These are phyloP conservation scores for Hirundichthys speculiger DNA, from an alignment of 2,113 vertebrate species.

Conservation along the genomic window DNA sequence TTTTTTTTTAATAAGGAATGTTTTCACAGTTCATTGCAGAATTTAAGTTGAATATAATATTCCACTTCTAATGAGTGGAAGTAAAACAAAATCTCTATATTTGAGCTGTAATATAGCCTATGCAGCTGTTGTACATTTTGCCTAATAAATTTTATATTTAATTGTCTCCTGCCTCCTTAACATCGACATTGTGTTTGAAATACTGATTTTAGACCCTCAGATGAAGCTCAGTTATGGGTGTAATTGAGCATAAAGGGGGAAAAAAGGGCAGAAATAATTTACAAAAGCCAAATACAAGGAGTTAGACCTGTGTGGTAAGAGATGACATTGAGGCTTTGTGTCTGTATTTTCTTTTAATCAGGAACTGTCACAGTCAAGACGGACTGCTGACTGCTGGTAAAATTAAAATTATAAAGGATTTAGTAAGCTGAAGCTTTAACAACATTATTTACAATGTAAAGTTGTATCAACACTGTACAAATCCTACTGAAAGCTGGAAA, in stretches of 20 bases:
- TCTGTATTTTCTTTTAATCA: slow-evolving; percentile 59
- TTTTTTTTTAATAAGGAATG: slow-evolving; percentile 74
- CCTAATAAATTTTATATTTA: slow-evolving; percentile 83
- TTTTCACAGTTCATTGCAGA: slow-evolving; percentile 77
- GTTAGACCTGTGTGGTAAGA: too few relatives aligned
- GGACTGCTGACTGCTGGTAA: slow-evolving; percentile 41
- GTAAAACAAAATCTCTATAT: slow-evolving; percentile 72
- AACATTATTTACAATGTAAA: slow-evolving; percentile 42
- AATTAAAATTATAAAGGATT: slow-evolving; percentile 51
- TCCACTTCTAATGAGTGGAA: slow-evolving; percentile 72
- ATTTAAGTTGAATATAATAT: slow-evolving; percentile 68
- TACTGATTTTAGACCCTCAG: too few relatives aligned
- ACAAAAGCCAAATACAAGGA: too few relatives aligned
- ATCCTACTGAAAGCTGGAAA: slow-evolving; percentile 37
- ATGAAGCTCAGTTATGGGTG: too few relatives aligned
- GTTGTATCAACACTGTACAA: slow-evolving; percentile 49
- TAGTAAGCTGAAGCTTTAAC: too few relatives aligned
- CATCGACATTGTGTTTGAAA: too few relatives aligned
- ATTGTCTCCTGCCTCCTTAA: slow-evolving; percentile 49
- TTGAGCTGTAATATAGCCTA: slow-evolving; percentile 75
- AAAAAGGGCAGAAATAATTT: too few relatives aligned
- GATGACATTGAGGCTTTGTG: not conserved
- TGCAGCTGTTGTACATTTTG: slow-evolving; percentile 85
- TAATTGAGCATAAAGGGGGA: too few relatives aligned
- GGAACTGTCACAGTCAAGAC: slow-evolving; percentile 49